Evolutionary conservation across 2,113 vertebrate species (phyloP).

Genomic region (Columba janthina): DNA sequence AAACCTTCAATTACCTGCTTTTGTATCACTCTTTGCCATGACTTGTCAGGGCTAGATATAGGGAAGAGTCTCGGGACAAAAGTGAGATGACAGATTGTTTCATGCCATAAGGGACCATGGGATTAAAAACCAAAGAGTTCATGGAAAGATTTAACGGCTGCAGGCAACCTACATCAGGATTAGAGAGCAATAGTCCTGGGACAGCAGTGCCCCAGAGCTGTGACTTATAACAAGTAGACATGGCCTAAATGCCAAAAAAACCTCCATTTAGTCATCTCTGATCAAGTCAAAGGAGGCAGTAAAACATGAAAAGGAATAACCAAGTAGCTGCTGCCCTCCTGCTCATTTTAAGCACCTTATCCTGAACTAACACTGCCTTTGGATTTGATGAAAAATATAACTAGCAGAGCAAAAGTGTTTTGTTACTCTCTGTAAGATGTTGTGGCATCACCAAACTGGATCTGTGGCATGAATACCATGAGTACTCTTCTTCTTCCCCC

Average conservation of each 20-base stretch:
- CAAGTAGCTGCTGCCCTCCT: background rate
- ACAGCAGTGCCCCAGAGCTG: slow-evolving; percentile 58
- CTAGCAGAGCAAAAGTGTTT: background rate
- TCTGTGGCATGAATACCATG: accelerated
- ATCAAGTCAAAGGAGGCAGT: slow-evolving; percentile 3
- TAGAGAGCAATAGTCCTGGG: slow-evolving; percentile 22
- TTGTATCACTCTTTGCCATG: slow-evolving; percentile 40
- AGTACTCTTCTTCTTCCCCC: accelerated
- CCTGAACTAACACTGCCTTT: background rate
- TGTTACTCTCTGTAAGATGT: background rate
- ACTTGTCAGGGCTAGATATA: background rate
- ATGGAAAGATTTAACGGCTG: slow-evolving; percentile 40
- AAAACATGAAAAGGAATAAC: background rate
- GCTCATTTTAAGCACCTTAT: background rate
- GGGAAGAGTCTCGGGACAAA: background rate
- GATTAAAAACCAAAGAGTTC: background rate
- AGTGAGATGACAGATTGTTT: slow-evolving; percentile 63
- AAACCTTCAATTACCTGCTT: background rate
- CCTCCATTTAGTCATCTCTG: background rate
- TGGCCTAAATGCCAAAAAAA: slow-evolving; percentile 33
- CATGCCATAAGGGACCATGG: background rate
- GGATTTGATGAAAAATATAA: background rate
- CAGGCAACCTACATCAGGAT: slow-evolving; percentile 37
- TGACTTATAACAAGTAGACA: slow-evolving; percentile 57
- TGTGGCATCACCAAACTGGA: background rate